These are phyloP conservation scores for Sebastes wilsoni DNA, from an alignment of 2,797 vertebrate species.

Conservation along the genomic window DNA sequence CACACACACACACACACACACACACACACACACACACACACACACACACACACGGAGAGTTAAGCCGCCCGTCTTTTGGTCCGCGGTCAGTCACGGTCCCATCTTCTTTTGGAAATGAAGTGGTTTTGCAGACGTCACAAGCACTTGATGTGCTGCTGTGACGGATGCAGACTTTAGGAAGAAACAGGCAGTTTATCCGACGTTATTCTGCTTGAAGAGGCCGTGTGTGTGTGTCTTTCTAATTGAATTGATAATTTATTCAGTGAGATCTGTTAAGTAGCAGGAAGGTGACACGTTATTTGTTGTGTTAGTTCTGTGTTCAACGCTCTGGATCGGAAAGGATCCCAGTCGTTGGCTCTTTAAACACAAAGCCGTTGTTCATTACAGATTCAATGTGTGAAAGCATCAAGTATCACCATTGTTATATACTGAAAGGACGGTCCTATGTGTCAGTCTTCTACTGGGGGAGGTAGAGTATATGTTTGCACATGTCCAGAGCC, in stretches of 20 bases:
- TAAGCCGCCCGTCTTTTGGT: conserved; percentile 35
- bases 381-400: background rate
- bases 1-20: background rate
- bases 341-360: background rate
- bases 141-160: conserved; percentile 1
- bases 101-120: conserved; percentile 39
- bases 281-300: conserved; percentile 3
- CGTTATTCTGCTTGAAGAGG: background rate
- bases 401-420: background rate
- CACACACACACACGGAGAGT: background rate
- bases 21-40: background rate
- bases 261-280: background rate
- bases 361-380: background rate
- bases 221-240: background rate
- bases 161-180: conserved; percentile 2
- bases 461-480: too few species aligned
- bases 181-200: conserved; percentile 14
- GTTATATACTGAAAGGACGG: background rate
- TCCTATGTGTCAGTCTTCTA: too few species aligned
- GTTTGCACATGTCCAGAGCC: too few species aligned
- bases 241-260: conserved; percentile 2
- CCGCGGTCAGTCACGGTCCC: conserved; percentile 46
- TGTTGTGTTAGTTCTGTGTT: background rate
- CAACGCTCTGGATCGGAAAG: background rate
- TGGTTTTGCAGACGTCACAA: conserved; percentile 12